Conservation (phyloP, 1,140 invertebrate species). For the Psilanteris sp. region DNA sequence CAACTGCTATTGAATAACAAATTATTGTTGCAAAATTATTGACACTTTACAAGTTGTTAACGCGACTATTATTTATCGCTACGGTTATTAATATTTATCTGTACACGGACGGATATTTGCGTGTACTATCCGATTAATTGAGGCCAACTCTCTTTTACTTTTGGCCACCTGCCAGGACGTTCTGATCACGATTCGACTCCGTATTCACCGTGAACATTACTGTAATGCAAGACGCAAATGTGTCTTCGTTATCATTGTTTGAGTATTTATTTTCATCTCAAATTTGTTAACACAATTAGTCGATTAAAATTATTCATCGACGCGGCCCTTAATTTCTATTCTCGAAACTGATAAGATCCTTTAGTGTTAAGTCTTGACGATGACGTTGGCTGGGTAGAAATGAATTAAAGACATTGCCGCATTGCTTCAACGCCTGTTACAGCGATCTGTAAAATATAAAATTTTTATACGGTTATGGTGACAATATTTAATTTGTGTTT, state of each 20-base stretch:
- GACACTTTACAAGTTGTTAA: slow-evolving; percentile 52
- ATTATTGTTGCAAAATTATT: slow-evolving; percentile 40
- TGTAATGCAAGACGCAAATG: slow-evolving; percentile 43
- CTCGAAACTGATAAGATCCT: too few species aligned
- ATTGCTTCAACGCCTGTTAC: slow-evolving; percentile 60
- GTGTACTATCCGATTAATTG: slow-evolving; percentile 71
- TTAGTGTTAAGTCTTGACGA: too few species aligned
- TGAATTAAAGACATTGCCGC: slow-evolving; percentile 44
- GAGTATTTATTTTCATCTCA: slow-evolving; percentile 17
- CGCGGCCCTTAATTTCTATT: slow-evolving; percentile 18
- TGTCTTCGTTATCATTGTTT: slow-evolving; percentile 51
- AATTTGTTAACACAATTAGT: slow-evolving; percentile 9
- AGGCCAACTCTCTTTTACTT: slow-evolving; percentile 70
- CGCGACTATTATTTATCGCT: slow-evolving; percentile 59
- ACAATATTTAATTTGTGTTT: too few species aligned
- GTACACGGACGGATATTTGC: slow-evolving; percentile 66
- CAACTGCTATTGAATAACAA: slow-evolving; percentile 18
- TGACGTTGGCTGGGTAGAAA: too few species aligned
- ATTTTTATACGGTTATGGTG: too few species aligned
- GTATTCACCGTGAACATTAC: slow-evolving; percentile 53
- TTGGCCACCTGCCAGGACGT: slow-evolving; percentile 67
- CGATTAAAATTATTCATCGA: too few species aligned
- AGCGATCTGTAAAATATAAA: slow-evolving; percentile 52
- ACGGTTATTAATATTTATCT: slow-evolving; percentile 67
- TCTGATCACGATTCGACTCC: slow-evolving; percentile 67